phyloP scores from a whole-genome alignment of 37 sponge, comb jelly and placozoan genomes.

The Cliona cf. orientalis region DNA sequence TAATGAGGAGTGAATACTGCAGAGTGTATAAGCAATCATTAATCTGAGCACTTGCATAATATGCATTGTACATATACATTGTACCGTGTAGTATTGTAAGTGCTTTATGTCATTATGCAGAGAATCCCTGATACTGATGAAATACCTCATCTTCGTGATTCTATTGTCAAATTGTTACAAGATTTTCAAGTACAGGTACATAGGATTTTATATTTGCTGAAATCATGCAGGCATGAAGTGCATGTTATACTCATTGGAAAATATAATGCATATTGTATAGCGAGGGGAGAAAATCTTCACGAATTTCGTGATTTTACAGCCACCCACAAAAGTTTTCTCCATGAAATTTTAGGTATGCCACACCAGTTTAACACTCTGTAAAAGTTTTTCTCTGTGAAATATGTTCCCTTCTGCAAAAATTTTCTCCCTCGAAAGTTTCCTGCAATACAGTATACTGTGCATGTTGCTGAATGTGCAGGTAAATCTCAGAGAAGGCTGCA shows the following conservation, averaged over 20 bases:
- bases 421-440: too few species aligned
- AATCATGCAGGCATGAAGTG: too few species aligned
- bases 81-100: neutral
- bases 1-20: neutral
- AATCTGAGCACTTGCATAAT: neutral
- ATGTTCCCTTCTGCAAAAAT: too few species aligned
- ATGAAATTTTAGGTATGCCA: too few species aligned
- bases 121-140: slow-evolving; percentile 68
- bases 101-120: slow-evolving; percentile 20
- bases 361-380: too few species aligned
- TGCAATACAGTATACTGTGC: too few species aligned
- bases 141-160: slow-evolving; percentile 82
- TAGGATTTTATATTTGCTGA: neutral
- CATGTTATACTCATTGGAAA: too few species aligned
- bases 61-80: neutral
- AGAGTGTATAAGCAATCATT: neutral
- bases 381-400: too few species aligned
- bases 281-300: too few species aligned
- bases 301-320: too few species aligned
- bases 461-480: slow-evolving; percentile 66
- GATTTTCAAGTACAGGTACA: slow-evolving; percentile 88
- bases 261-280: too few species aligned
- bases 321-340: too few species aligned
- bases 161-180: slow-evolving; percentile 92
- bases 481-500: slow-evolving; percentile 88